Evolutionary conservation across 2,113 vertebrate genomes (phyloP), one percentile per base, ranked within the genome.

Genomic region (Gymnogyps californianus): DNA sequence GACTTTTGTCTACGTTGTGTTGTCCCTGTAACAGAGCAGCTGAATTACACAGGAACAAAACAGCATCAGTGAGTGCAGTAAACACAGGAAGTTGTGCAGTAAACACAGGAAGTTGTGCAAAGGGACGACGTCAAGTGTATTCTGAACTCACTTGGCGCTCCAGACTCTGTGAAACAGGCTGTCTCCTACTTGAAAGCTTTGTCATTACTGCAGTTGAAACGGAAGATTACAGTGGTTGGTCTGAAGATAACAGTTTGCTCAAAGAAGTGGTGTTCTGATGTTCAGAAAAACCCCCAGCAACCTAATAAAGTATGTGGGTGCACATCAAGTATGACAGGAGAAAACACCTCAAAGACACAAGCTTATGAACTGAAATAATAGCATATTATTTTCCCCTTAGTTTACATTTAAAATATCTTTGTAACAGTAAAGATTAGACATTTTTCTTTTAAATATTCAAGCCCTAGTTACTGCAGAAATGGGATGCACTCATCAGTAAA

Each of bases 31-130:
- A 28, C 34, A 81, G 67, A 74, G 16, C 4, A 25, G 6, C 22
- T 40, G n/a, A 47, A 22, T 64, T 47, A 19, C 9, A 28, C 5
- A 9, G 65, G 31, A 49, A 10, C 42, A 38, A 29, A 62, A 6
- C 9, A 3, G 55, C 31, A 16, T 42, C 21, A 4, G 6, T 25
- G 65, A 29, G 16, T 13, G 58, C 26, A 38, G 67, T 42, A 34
- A 13, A 14, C 0, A 1, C 38, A 14, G 24, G 13, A 7, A 32
- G 5, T 4, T 28, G 13, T 42, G 51, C 55, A 21, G 67, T 42
- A 34, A 13, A 14, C 0, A 1, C 38, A 14, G 24, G 13, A 7
- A 32, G 5, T 4, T 28, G 13, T 42, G 51, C 55, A 21, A 32
- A 65, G 12, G 47, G 20, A 12, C 0, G 6, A 29, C 34, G 19